Base-by-base conservation (phyloP, 2,113 vertebrate genomes). In the Heterochromis multidens region DNA sequence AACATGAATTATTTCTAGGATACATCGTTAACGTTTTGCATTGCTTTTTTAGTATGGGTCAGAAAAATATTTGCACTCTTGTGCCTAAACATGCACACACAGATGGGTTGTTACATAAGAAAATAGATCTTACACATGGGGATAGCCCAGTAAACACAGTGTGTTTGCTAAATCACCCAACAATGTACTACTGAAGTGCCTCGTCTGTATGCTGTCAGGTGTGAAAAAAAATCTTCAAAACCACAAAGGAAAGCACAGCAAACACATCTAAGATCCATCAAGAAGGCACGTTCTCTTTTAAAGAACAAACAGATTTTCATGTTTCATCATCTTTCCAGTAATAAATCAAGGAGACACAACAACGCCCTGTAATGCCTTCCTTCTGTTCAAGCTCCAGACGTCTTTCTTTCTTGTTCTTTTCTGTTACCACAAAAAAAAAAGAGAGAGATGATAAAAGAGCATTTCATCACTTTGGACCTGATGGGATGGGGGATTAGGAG, bases 91-190 rank as follows among this genome's bases (percentile, higher is more conserved):
- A 77, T 21, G 54, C n/a, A 13, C 60, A 78, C 40, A 63, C 49
- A 85, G 21, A 89, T 79, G 40, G 23, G 77, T 10, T 11, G 67
- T 93, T 91, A 82, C 17, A 27, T 88, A 90, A 86, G 62, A 21
- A 70, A 7, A 60, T 14, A 63, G 58, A 77, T 76, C 29, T 74
- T 17, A 72, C 46, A 76, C 35, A 16, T 49, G 4, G 52, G 74
- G 25, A 84, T 37, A 85, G 67, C 58, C 67, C 80, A 54, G 61
- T 25, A 33, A 78, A 76, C 63, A 54, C 13, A 10, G 0, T 8
- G 40, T 13, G 27, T 85, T 43, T 87, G 43, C 57, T 76, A 63
- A 59, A 70, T 78, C 49, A 35, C 29, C 23, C 35, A 43, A 77
- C 81, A 80, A 35, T 25, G n/a, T 59, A 40, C 25, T 23, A 43